Evolutionary conservation across 2,113 vertebrate species (phyloP), one percentile per base, ranked within the genome.

Genomic region (Campylorhamphus procurvoides): DNA sequence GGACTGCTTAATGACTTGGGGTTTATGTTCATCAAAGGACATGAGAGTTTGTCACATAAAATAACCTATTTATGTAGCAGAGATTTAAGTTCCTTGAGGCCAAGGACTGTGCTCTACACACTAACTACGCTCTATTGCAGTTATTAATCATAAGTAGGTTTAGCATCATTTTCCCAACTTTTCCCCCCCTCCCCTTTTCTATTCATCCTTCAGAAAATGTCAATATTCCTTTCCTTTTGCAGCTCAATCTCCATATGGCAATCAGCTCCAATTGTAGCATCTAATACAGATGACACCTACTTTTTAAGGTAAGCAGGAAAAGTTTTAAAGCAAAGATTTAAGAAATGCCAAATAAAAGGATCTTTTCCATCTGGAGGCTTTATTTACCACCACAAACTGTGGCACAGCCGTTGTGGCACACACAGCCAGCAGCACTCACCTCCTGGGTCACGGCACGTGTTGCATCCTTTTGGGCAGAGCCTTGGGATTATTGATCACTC

Each of bases 251-350:
- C 63, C 68, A 17, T 79, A 72, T 72, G 88, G 87, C 94, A 93
- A 94, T 89, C 63, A 87, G 47, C 84, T 78, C 52, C 62, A 94
- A 87, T 22, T 91, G 75, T 76, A 79, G 50, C 46, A 84, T 94
- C 90, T 78, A 85, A 88, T 91, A 91, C 22, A 92, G 27, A 84
- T 0, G 10, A 69, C 60, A 93, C 64, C 85, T 91, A 52, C 28
- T 63, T 86, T 50, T 69, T 90, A 92, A 87, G 76, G 39, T 56
- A 89, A 53, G 53, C 27, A 93, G 56, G 25, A 64, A 93, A 81
- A 92, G 24, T 71, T 40, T 66, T 19, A 42, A 77, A 84, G 47
- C 29, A 12, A 29, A 53, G 28, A 25, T n/a, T 29, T 14, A 19
- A 81, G 33, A 37, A 72, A 76, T 6, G 39, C 60, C 71, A 15